Percentiles rank a stretch among this genome's conserved stretches.
Conservation (phyloP, 2,888 invertebrate genomes). For the Geophilus truncorum region DNA sequence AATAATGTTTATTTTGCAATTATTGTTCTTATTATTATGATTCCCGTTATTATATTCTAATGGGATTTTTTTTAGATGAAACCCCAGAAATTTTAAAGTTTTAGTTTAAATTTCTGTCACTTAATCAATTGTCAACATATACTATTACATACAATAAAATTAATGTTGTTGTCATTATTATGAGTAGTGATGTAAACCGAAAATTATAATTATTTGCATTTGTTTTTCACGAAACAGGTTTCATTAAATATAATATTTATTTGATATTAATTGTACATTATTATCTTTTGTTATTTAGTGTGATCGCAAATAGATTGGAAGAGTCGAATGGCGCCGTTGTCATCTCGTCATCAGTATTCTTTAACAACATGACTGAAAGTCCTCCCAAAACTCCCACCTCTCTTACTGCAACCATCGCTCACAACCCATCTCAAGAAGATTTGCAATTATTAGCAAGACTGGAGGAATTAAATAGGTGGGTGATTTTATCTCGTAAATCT, state of each 20-base stretch:
- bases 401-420: conserved; percentile 32
- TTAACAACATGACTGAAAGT: conserved; percentile 33
- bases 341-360: background rate
- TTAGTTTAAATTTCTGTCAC: too few species aligned
- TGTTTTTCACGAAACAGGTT: too few species aligned
- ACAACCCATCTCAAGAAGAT: conserved; percentile 58
- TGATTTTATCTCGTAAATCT: too few species aligned
- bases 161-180: too few species aligned
- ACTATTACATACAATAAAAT: too few species aligned
- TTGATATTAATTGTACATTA: background rate
- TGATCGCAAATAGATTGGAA: background rate
- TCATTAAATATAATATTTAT: background rate
- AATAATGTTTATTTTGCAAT: too few species aligned
- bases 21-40: too few species aligned
- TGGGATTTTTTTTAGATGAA: too few species aligned
- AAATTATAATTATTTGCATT: too few species aligned
- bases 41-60: too few species aligned
- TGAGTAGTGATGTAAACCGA: too few species aligned
- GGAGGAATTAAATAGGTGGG: conserved; percentile 82
- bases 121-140: too few species aligned
- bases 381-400: background rate
- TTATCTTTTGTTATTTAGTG: background rate
- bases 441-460: conserved; percentile 87
- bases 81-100: background rate
- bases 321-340: conserved; percentile 20